Evolutionary conservation across 2,888 invertebrate species (phyloP).

Genomic region (Cephus spinipes): DNA sequence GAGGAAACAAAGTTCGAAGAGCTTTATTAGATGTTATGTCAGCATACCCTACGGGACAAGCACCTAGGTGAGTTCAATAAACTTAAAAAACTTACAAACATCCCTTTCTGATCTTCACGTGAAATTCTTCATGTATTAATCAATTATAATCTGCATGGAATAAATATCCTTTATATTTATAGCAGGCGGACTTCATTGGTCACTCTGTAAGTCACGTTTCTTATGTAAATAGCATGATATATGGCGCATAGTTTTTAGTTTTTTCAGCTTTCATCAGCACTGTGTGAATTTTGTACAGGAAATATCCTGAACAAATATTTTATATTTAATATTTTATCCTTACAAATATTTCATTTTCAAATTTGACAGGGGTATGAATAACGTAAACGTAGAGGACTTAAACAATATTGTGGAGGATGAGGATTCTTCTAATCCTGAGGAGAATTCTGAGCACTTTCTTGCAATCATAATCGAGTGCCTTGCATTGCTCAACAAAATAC

Average conservation of each 20-base stretch:
- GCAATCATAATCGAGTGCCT: conserved; percentile 88
- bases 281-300: neutral
- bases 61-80: conserved; percentile 33
- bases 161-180: neutral
- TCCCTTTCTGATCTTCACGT: neutral
- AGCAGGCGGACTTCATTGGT: conserved; percentile 1
- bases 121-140: neutral
- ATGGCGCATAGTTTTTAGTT: neutral
- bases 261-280: neutral
- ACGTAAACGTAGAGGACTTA: conserved; percentile 45
- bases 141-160: neutral
- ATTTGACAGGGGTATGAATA: conserved; percentile 46
- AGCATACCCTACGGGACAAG: conserved; percentile 43
- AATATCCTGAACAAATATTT: neutral
- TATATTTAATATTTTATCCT: neutral
- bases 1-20: conserved; percentile 69
- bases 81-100: neutral
- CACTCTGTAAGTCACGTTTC: neutral
- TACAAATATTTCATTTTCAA: neutral
- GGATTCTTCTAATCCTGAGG: conserved; percentile 71
- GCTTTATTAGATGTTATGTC: conserved; percentile 69
- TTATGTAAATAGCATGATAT: neutral
- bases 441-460: conserved; percentile 77
- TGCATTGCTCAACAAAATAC: conserved; percentile 83
- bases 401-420: conserved; percentile 72